A percentile compares a stretch with the other conserved stretches of the same genome.
Conservation (phyloP, 2,113 vertebrate genomes). For the Puma concolor region DNA sequence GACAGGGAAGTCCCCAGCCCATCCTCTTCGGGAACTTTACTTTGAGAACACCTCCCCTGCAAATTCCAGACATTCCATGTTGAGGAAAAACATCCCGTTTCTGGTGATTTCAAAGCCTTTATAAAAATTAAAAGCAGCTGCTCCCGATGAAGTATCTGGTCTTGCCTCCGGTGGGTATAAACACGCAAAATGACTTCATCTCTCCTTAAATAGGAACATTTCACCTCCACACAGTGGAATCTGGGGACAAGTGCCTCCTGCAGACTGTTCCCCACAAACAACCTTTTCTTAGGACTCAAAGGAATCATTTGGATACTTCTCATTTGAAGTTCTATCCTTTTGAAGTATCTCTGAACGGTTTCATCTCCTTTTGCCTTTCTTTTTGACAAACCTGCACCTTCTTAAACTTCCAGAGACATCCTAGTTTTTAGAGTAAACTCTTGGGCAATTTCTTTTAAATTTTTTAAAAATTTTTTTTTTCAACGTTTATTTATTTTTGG, state of each 20-base stretch:
- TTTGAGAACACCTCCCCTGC: neutral
- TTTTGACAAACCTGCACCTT: slow-evolving; percentile 2
- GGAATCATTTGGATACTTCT: slow-evolving; percentile 26
- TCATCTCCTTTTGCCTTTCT: slow-evolving; percentile 61
- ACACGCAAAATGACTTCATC: neutral
- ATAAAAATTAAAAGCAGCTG: neutral
- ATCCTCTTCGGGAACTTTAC: neutral
- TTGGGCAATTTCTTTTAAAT: neutral
- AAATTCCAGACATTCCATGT: neutral
- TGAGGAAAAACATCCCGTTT: neutral
- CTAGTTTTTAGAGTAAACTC: neutral
- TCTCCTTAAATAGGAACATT: neutral
- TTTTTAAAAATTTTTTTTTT: too few relatives aligned
- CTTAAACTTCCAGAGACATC: slow-evolving; percentile 57
- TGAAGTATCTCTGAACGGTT: slow-evolving; percentile 52
- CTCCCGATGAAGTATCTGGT: neutral
- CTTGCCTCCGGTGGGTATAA: neutral
- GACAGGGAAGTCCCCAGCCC: neutral
- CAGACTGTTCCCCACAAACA: neutral
- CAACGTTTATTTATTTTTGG: too few relatives aligned
- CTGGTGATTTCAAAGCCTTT: slow-evolving; percentile 55
- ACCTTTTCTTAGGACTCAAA: slow-evolving; percentile 50
- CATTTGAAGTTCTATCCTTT: slow-evolving; percentile 62
- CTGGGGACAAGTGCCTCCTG: neutral
- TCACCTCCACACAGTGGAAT: neutral